Conservation (phyloP, 2,797 vertebrate species). For the Merluccius polli region DNA sequence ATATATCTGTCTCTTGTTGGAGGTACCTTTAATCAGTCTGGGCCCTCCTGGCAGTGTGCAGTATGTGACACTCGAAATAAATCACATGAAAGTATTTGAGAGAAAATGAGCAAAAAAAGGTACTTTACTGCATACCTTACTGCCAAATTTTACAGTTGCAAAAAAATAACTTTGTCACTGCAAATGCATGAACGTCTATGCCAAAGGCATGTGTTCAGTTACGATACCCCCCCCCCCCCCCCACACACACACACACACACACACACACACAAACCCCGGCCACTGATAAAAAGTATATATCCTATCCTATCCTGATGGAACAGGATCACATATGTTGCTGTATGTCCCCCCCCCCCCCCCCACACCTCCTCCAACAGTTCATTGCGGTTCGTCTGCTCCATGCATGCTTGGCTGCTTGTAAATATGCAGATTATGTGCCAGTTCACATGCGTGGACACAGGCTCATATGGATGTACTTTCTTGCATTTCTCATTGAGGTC, state of each 20-base stretch:
- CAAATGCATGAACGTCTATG: background rate
- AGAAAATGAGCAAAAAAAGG: background rate
- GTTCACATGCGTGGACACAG: constrained; percentile 58
- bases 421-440: constrained; percentile 65
- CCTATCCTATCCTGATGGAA: too few relatives aligned
- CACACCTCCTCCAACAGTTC: constrained; percentile 16
- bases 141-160: background rate
- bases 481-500: constrained; percentile 63
- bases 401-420: constrained; percentile 58
- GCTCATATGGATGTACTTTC: constrained; percentile 65
- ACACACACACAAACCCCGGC: too few relatives aligned
- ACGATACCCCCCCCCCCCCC: background rate
- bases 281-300: too few relatives aligned
- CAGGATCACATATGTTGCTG: constrained; percentile 56
- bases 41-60: background rate
- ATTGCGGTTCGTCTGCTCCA: constrained; percentile 59
- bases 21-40: background rate
- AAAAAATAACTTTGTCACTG: background rate
- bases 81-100: background rate
- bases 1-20: background rate
- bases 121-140: background rate
- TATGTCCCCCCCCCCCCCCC: constrained; percentile 40
- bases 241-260: background rate
- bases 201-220: background rate
- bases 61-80: background rate